Evolutionary conservation across 1,140 invertebrate species (phyloP), one percentile per base, ranked within the genome.

Genomic region (Eurosta solidaginis): DNA sequence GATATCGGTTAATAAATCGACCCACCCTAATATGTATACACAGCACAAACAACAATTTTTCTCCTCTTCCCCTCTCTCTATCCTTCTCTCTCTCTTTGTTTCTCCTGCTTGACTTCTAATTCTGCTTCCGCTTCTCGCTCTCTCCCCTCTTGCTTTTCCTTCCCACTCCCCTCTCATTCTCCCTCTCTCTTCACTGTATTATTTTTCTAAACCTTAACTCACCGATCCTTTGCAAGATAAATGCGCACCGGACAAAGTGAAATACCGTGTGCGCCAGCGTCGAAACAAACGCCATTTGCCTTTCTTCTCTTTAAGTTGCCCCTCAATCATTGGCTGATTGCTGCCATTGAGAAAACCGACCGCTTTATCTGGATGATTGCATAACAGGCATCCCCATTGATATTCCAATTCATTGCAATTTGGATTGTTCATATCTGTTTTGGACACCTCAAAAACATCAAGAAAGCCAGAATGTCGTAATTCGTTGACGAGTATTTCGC

Each of bases 271-370:
- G 78, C 96, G 92, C 96, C 96, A 98, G 78, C 96, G 89, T 76
- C 94, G 91, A 87, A 98, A 96, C 74, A 98, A 90, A 82, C 94
- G 92, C 96, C 96, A 98, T 84, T 94, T 92, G 17, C 96, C 96
- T 88, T 96, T 97, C 89, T 98, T 98, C 89, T 98, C 96, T 89
- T 98, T 98, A 20, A 98, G 88, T 87, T 96, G 95, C 1, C 96
- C 97, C 90, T 98, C 92, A 78, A 96, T 94, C 77, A 95, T 93
- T 59, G 94, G 94, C 84, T 92, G 90, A 50, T 92, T 91, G 82
- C 92, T 91, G 12, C 91, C 93, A 82, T 93, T 91, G 20, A 96
- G 88, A 85, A 96, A 95, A 6, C 93, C 94, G 22, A 92, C 91
- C 17, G 96, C 94, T 83, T 94, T 91, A 83, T 98, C 96, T 1